Percentiles rank a stretch among this genome's conserved stretches.
Evolutionary conservation across 1,140 invertebrate species (phyloP).

Genomic region (honey bee (Apis mellifera)): Amel_HAv3.1 CM009932.2:9055001-9055500

Average conservation of each 20-base stretch:
- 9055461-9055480: background rate
- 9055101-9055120: slow-evolving; percentile 59
- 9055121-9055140: slow-evolving; percentile 32
- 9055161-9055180: background rate
- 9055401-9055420: too few species aligned
- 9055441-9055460: background rate
- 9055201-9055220: background rate
- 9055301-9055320: background rate
- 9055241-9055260: too few species aligned
- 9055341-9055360: background rate
- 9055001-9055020: slow-evolving; percentile 62
- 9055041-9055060: slow-evolving; percentile 67
- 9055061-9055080: slow-evolving; percentile 42
- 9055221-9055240: background rate
- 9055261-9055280: background rate
- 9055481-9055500: slow-evolving; percentile 56
- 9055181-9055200: background rate
- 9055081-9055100: slow-evolving; percentile 24
- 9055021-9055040: slow-evolving; percentile 49
- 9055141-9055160: background rate
- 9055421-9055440: background rate
- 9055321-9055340: background rate
- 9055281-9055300: too few species aligned
- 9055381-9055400: background rate
- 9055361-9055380: too few species aligned